Evolutionary conservation across 2,888 invertebrate species (phyloP).

Genomic region (Athrips mouffetella): DNA sequence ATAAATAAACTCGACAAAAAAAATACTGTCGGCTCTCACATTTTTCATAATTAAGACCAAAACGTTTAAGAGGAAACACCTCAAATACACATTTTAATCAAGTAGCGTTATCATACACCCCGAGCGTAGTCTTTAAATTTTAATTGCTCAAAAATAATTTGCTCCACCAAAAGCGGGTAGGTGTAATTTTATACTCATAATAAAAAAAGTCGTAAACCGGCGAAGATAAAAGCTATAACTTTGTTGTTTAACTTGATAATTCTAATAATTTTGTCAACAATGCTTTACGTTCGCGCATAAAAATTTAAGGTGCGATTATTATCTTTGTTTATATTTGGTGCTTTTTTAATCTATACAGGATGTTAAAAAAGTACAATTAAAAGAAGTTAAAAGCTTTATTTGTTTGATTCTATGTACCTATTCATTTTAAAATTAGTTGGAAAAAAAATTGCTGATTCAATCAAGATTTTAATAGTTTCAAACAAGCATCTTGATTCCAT

Average conservation of each 20-base stretch:
- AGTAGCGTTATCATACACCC: slow-evolving; percentile 7
- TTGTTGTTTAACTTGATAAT: slow-evolving; percentile 15
- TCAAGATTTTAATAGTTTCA: no score
- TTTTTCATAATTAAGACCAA: background rate
- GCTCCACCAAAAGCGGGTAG: slow-evolving; percentile 24
- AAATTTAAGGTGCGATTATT: slow-evolving; percentile 2
- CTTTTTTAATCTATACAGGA: background rate
- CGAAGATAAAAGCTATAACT: slow-evolving; percentile 20
- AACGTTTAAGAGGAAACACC: background rate
- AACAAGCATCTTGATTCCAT: no score
- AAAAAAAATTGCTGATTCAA: no score
- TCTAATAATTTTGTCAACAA: slow-evolving; percentile 16
- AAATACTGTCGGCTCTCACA: background rate
- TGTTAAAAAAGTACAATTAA: no score
- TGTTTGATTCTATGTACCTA: no score
- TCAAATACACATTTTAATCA: slow-evolving; percentile 13
- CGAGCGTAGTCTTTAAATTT: slow-evolving; percentile 27
- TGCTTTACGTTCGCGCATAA: background rate
- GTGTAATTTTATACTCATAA: slow-evolving; percentile 19
- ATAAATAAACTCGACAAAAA: no score
- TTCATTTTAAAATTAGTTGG: no score
- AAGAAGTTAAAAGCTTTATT: background rate
- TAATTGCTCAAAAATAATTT: slow-evolving; percentile 35
- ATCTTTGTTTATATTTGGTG: background rate
- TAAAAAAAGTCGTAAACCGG: slow-evolving; percentile 15